A percentile compares a stretch with the other conserved stretches of the same genome.
These are phyloP conservation scores for Copidosoma aretas DNA, from an alignment of 2,888 invertebrate genomes.

Conservation along the genomic window DNA sequence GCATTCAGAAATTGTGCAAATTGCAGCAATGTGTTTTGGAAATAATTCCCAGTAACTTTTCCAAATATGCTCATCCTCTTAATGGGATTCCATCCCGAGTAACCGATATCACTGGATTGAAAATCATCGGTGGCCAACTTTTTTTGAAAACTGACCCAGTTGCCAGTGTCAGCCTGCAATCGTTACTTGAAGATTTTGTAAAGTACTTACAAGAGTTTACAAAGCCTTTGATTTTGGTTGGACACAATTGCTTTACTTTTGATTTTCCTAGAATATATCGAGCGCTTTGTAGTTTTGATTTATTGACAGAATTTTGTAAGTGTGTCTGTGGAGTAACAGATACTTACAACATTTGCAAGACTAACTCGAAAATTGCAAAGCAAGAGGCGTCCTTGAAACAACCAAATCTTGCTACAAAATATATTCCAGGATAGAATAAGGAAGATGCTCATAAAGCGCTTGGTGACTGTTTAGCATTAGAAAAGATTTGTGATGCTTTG, in stretches of 20 bases:
- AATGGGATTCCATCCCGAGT: conserved; percentile 18
- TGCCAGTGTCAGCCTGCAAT: neutral
- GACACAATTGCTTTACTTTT: conserved; percentile 23
- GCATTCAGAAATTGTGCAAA: conserved; percentile 26
- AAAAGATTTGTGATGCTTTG: conserved; percentile 3
- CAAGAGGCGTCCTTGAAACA: neutral
- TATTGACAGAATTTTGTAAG: conserved; percentile 17
- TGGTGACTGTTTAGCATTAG: neutral
- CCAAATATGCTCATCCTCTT: conserved; percentile 20
- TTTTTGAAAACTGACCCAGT: conserved; percentile 15
- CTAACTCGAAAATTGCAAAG: neutral
- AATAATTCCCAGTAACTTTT: neutral
- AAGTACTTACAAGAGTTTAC: conserved; percentile 5
- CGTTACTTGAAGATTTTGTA: conserved; percentile 10
- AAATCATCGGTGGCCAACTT: conserved; percentile 20
- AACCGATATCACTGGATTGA: conserved; percentile 21
- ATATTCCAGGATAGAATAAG: neutral
- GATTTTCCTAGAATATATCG: conserved; percentile 22
- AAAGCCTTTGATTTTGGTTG: conserved; percentile 24
- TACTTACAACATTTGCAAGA: neutral
- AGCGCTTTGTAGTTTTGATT: neutral
- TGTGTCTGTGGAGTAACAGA: neutral
- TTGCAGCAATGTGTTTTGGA: conserved; percentile 26
- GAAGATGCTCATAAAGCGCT: neutral
- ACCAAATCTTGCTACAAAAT: neutral